Conservation (phyloP, 2,888 invertebrate species). For the Papilio demoleus region DNA sequence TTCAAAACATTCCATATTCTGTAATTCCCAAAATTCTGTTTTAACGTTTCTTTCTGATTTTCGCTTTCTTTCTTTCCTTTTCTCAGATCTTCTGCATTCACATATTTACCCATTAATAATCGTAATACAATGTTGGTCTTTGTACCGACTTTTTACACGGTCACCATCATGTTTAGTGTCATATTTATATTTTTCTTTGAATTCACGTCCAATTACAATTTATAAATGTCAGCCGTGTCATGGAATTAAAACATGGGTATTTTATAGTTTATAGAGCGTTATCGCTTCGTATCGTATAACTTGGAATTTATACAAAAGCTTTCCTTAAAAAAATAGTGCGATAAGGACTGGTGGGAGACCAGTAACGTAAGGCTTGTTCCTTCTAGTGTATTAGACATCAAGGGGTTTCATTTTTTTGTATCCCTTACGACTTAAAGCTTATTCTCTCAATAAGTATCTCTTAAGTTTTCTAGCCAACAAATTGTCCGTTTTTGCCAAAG, state of each 20-base stretch:
- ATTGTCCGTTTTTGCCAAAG: no score
- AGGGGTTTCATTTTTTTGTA: conserved; percentile 7
- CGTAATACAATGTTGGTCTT: no score
- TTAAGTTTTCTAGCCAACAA: no score
- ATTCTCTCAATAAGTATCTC: no score
- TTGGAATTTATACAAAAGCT: conserved; percentile 19
- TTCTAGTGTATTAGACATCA: background rate
- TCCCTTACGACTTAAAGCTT: background rate
- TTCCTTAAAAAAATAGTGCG: background rate
- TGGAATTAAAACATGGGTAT: conserved; percentile 24
- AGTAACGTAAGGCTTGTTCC: conserved; percentile 20
- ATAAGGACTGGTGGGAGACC: conserved; percentile 2
- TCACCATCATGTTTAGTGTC: background rate
- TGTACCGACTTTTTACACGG: background rate
- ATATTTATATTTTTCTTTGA: background rate
- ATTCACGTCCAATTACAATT: background rate
- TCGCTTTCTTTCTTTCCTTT: no score
- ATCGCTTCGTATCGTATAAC: background rate
- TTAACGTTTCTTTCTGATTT: no score
- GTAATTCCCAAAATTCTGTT: no score
- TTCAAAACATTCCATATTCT: no score
- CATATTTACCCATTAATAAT: background rate
- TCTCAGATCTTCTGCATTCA: conserved; percentile 5
- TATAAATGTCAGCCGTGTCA: conserved; percentile 21
- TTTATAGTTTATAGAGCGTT: conserved; percentile 26